These are phyloP conservation scores for Sebastes glaucus DNA, from an alignment of 2,797 vertebrate genomes.

Conservation along the genomic window DNA sequence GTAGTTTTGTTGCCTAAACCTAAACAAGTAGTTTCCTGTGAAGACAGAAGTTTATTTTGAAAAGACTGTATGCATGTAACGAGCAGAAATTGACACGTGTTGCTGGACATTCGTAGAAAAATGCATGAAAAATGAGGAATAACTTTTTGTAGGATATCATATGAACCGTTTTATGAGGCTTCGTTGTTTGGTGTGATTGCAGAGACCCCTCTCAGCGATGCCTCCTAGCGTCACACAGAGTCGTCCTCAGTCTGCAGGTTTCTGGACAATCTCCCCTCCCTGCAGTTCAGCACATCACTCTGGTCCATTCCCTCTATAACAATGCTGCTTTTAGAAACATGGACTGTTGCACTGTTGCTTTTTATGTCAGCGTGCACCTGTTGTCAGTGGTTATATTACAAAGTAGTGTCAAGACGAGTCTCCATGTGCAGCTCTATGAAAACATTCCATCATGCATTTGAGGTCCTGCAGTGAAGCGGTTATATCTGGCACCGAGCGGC, in stretches of 20 bases:
- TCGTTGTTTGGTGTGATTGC: background rate
- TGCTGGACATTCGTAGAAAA: no score
- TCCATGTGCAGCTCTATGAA: background rate
- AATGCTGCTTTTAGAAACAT: background rate
- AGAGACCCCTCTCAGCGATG: background rate
- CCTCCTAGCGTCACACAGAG: background rate
- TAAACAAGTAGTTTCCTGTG: no score
- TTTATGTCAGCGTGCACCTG: background rate
- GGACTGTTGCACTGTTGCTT: background rate
- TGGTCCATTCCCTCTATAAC: background rate
- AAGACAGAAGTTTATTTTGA: no score
- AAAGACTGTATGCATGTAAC: no score
- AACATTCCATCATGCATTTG: background rate
- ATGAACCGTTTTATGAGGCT: no score
- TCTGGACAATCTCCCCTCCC: background rate
- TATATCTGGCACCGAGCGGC: background rate
- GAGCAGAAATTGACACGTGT: no score
- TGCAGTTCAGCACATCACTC: background rate
- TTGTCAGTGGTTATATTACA: background rate
- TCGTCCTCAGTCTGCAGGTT: background rate
- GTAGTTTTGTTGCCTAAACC: no score
- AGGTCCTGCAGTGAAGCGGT: background rate
- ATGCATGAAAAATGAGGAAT: no score
- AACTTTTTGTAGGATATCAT: no score
- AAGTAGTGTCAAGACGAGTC: background rate